Evolutionary conservation across 2,797 vertebrate species (phyloP), one percentile per base, ranked within the genome.

Genomic region (Ptychobarbus kaznakovi): DNA sequence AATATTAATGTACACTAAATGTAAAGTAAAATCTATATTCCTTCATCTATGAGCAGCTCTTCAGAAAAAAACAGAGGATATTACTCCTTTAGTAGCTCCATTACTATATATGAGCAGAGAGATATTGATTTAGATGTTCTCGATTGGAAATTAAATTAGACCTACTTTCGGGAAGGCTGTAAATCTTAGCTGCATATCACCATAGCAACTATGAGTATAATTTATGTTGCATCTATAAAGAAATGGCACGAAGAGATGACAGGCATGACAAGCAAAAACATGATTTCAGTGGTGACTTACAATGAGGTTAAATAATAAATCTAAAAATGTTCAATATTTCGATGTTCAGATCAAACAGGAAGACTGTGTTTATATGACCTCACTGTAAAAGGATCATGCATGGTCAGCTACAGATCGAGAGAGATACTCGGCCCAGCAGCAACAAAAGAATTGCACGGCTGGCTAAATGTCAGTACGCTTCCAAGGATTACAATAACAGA

Each of bases 401-500:
- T 87, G 89, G 92, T 95, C 94, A 94, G 94, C 94, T 90, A 20
- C 90, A 83, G 92, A 89, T 90, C 61, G 40, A 74, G 76, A 88
- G 88, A 82, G 88, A 90, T 86, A 90, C 92, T 89, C 88, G 87
- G 91, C 89, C 90, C 72, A 25, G 84, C 82, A 70, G 91, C 82
- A 90, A 95, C 95, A 95, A 95, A 94, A 93, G 94, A 95, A 94
- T 86, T 94, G 94, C 94, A 91, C 87, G 87, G 90, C 87, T 92
- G 92, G 93, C 94, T 92, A 92, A 95, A 95, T 92, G 92, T 93
- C 92, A 89, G 86, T 73, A 85, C 83, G 86, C 90, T 92, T 92
- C 90, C 91, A 89, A 69, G 89, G 92, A 91, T 91, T 93, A 94
- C 93, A 93, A 91, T 88, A 81, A 84, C 81, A 72, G 81, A 80